phyloP scores from a whole-genome alignment of 2,797 vertebrate species.

The Coilia nasus region DNA sequence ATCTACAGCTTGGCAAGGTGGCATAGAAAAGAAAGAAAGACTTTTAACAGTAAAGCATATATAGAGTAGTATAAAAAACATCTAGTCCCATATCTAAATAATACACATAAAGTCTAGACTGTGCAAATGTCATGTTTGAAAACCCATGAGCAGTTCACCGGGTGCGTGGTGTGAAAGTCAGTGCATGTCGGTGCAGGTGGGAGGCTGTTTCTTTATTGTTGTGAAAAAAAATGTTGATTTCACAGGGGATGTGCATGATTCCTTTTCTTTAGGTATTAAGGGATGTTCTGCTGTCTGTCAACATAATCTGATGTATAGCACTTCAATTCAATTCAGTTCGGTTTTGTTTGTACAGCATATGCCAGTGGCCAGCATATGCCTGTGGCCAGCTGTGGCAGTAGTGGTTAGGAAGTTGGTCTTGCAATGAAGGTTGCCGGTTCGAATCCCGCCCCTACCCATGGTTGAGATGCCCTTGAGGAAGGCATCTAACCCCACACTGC shows the following conservation, averaged over 20 bases:
- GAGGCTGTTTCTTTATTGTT: background rate
- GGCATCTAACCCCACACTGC: no score
- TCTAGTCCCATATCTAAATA: background rate
- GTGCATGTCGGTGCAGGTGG: background rate
- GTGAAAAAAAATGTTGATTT: background rate
- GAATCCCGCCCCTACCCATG: no score
- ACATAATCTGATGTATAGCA: background rate
- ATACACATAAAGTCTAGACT: no score
- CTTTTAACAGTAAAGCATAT: no score
- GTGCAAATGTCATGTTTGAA: background rate
- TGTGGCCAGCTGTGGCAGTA: no score
- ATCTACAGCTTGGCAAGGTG: background rate
- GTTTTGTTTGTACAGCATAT: no score
- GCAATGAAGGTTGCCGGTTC: no score
- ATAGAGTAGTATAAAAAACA: background rate
- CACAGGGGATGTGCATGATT: background rate
- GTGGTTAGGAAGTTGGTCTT: no score
- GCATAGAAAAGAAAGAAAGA: background rate
- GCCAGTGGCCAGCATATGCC: no score
- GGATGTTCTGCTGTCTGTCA: background rate
- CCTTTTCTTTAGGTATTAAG: background rate
- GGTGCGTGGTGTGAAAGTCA: background rate
- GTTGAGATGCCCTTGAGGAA: no score
- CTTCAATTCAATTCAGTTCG: no score
- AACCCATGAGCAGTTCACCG: background rate